A percentile compares a stretch with the other conserved stretches of the same genome.
Evolutionary conservation across 2,797 vertebrate genomes (phyloP).

Genomic region (Psittacula echo): DNA sequence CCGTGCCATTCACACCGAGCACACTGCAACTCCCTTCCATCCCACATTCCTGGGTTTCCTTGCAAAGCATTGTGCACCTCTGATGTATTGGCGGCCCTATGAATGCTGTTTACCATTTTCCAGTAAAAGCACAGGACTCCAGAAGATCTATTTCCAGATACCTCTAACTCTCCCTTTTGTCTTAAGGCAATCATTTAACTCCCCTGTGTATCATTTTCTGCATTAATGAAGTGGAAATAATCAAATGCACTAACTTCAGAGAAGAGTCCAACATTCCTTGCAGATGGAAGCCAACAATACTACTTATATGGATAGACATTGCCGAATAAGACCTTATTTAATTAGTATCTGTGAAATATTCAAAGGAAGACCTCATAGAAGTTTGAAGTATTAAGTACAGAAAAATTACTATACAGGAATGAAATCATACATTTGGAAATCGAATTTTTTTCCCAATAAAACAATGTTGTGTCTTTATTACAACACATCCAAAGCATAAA

Average conservation of each 20-base stretch:
- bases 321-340: conserved; percentile 11
- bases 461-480: conserved; percentile 8
- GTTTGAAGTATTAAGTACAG: conserved; percentile 50
- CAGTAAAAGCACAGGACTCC: neutral
- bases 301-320: conserved; percentile 5
- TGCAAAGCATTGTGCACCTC: neutral
- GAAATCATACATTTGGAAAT: conserved; percentile 23
- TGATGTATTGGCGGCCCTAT: neutral
- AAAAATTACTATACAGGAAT: conserved; percentile 21
- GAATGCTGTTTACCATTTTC: neutral
- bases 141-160: conserved; percentile 42
- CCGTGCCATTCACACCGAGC: neutral
- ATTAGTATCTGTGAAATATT: conserved; percentile 31
- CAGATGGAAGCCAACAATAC: neutral
- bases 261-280: conserved; percentile 18
- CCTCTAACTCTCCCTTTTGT: neutral
- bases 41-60: neutral
- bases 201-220: conserved; percentile 2
- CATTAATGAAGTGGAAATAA: conserved; percentile 36
- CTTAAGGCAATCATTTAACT: conserved; percentile 26
- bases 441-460: neutral
- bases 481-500: conserved; percentile 8
- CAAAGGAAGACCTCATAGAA: conserved; percentile 2
- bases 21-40: neutral
- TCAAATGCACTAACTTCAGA: neutral